Conservation (phyloP, 2,888 invertebrate species). For the Tenodera sinensis region DNA sequence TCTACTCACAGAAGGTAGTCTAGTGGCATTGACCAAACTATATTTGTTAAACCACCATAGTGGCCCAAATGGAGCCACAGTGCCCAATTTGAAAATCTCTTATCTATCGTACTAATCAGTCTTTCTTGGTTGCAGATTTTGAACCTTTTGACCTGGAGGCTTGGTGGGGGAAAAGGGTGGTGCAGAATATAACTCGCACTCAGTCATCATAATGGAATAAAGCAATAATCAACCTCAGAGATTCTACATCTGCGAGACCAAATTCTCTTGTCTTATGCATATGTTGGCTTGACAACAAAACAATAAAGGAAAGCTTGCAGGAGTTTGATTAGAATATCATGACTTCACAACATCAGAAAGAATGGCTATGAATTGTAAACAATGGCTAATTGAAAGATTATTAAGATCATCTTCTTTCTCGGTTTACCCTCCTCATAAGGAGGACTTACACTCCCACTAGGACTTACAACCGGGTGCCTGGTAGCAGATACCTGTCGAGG, state of each 20-base stretch:
- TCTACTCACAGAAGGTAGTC: no score
- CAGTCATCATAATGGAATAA: conserved; percentile 23
- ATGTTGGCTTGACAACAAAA: neutral
- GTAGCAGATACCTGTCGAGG: no score
- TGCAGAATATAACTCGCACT: conserved; percentile 24
- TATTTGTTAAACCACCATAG: no score
- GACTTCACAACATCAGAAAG: neutral
- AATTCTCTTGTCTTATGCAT: neutral
- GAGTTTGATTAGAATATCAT: neutral
- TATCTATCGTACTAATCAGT: neutral
- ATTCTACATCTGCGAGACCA: neutral
- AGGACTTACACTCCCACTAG: no score
- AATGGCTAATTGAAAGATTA: no score
- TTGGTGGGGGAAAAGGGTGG: conserved; percentile 31
- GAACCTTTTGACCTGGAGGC: conserved; percentile 33
- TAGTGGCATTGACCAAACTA: no score
- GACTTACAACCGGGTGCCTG: no score
- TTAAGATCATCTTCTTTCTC: no score
- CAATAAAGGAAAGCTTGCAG: neutral
- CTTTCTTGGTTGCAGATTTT: conserved; percentile 28
- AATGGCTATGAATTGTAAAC: neutral
- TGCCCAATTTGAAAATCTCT: no score
- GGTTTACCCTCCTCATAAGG: no score
- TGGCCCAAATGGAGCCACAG: no score
- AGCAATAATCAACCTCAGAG: neutral